Evolutionary conservation across 2,888 invertebrate genomes (phyloP), one percentile per base, ranked within the genome.

Genomic region (Barypeithes pellucidus): DNA sequence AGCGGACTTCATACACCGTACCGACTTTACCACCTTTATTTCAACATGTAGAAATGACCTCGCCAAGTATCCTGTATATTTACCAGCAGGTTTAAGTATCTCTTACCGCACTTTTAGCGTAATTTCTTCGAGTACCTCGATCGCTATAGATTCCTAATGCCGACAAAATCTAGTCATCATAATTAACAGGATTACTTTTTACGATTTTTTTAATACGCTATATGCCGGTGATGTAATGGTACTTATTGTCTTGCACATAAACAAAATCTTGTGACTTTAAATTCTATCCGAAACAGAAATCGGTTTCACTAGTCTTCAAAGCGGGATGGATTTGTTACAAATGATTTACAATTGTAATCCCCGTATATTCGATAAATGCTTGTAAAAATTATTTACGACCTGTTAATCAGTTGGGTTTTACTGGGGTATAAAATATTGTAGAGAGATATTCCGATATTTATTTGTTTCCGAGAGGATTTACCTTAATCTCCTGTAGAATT

Each of bases 361-460:
- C 20, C 47, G 9, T 20, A 20, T 47, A 9, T 47, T 20, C 20
- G 18, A 47, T 47, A 47, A 18, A 20, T 3, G 20, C 47, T 20
- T 9, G 47, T 47, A 47, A 47, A 47, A 18, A 18, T 47, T 47
- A 47, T 47, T 47, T 47, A 47, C 20, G 47, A 47, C 20, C 8
- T 0, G 20, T 47, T 47, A 12, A 18, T 16, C 3, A 3, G 14
- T 2, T 5, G 20, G 11, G 22, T 47, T 20, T 47, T 1, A 22
- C 2, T 2, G 1, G 12, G 14, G 20, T 39, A 39, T n/a, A 39
- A 39, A 39, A 39, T 3, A 12, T 39, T n/a, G 4, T 1, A 39
- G 9, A 29, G 29, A 7, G 5, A 29, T 29, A 8, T 36, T n/a
- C 3, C 39, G n/a, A 39, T 39, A 12, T 5, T 33, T 39, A 39